These are phyloP conservation scores for Notiomystis cincta DNA, from an alignment of 2,113 vertebrate species.

Conservation along the genomic window DNA sequence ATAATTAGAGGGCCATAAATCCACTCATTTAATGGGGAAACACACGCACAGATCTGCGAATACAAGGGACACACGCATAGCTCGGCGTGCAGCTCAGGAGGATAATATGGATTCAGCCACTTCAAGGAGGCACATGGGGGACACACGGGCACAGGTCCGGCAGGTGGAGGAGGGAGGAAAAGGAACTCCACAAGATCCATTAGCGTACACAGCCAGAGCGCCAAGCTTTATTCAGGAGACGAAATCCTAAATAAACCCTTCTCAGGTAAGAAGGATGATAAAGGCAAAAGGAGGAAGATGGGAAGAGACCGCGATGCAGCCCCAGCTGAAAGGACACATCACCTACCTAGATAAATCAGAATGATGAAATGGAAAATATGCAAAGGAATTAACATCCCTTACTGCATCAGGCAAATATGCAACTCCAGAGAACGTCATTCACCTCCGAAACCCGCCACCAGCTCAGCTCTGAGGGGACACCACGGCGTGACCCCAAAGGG, in stretches of 20 bases:
- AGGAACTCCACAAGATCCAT: neutral
- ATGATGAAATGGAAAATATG: neutral
- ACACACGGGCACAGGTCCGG: neutral
- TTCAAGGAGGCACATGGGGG: neutral
- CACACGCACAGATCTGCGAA: neutral
- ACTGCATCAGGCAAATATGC: neutral
- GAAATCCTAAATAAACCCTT: neutral
- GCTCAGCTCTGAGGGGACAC: neutral
- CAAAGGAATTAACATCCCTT: neutral
- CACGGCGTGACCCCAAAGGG: neutral
- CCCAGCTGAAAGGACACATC: neutral
- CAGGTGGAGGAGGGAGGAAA: neutral
- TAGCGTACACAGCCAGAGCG: neutral
- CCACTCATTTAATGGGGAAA: conserved; percentile 36
- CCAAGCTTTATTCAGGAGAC: neutral
- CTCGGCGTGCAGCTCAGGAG: neutral
- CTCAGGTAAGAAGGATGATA: neutral
- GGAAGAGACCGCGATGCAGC: accelerated
- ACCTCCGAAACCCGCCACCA: neutral
- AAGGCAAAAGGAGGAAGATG: neutral
- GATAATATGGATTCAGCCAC: neutral
- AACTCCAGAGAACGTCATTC: neutral
- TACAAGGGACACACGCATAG: neutral
- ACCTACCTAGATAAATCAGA: neutral
- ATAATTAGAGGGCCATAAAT: conserved; percentile 50